A percentile compares a stretch with the other conserved stretches of the same genome.
Evolutionary conservation across 2,797 vertebrate genomes (phyloP).

Genomic region (Sebastes umbrosus): DNA sequence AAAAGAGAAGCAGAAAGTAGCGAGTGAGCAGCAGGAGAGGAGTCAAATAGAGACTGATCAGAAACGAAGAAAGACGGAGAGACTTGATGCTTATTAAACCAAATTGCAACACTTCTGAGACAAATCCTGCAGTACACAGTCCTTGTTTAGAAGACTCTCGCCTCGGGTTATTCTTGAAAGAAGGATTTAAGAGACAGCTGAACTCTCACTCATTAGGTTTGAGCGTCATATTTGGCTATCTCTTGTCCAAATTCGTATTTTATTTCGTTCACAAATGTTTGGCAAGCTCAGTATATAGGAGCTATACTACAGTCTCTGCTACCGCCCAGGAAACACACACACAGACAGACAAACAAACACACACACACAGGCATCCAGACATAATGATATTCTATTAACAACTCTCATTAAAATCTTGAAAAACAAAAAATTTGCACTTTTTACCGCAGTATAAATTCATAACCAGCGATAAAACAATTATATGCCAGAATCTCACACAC

Average conservation of each 20-base stretch:
- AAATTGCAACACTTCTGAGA: slow-evolving; percentile 84
- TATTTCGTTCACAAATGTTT: slow-evolving; percentile 48
- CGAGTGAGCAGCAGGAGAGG: slow-evolving; percentile 15
- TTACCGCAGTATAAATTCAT: slow-evolving; percentile 18
- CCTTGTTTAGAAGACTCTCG: slow-evolving; percentile 80
- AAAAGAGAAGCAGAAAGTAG: slow-evolving; percentile 31
- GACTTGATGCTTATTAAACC: slow-evolving; percentile 86
- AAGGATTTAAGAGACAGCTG: slow-evolving; percentile 88
- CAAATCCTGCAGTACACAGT: slow-evolving; percentile 79
- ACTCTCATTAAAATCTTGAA: slow-evolving; percentile 12
- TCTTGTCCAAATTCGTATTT: slow-evolving; percentile 40
- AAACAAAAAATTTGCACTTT: background rate
- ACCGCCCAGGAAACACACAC: background rate
- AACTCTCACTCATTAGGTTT: slow-evolving; percentile 84
- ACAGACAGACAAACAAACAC: slow-evolving; percentile 3
- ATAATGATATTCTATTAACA: slow-evolving; percentile 7
- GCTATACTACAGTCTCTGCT: slow-evolving; percentile 15
- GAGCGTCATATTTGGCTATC: slow-evolving; percentile 62
- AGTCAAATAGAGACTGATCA: slow-evolving; percentile 47
- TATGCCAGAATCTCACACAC: slow-evolving; percentile 3
- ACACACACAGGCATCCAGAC: background rate
- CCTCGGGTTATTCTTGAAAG: slow-evolving; percentile 87
- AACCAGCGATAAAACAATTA: slow-evolving; percentile 23
- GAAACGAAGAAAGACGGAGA: slow-evolving; percentile 46
- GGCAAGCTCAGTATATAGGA: slow-evolving; percentile 26